Base-by-base conservation (phyloP, 37 sponge, comb jelly and placozoan species). In the Haliclona indistincta region DNA sequence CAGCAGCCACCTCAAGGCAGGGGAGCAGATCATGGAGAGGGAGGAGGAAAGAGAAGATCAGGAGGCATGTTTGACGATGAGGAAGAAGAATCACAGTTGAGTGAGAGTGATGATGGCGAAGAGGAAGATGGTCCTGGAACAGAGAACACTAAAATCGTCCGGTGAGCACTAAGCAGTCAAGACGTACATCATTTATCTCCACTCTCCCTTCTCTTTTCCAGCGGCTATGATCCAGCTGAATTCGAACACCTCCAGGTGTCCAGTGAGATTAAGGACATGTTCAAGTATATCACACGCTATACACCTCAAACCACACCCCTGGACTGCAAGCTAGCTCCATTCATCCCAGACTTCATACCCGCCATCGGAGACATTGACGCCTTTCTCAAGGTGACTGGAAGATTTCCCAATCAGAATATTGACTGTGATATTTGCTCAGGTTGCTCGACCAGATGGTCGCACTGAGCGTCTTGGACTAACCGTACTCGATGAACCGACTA, bases 281-380 rank as follows among this genome's bases (percentile, higher is more conserved):
- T 98, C 75, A 77, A 93, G 43, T 83, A 95, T 78, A 95, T 98
- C 76, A 75, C 85, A 3, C 63, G 93, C 15, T 91, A 87, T 79
- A 82, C 79, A 34, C 92, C 95, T 19, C 89, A 89, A 67, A 82
- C 69, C 53, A 78, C 92, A 40, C 88, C 89, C 3, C 76, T 95
- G 60, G 96, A 98, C 22, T 74, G 68, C 53, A 91, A 94, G 55
- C 83, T 98, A 51, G 89, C 79, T 37, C 99, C 99, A 23, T 98
- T 98, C 75, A 86, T 98, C 28, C 99, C 99, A 3, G 99, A 95
- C 25, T 98, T 84, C 73, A 92, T 98, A 39, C 99, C 99, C 30
- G 91, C 99, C 52, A 95, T 95, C 25, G 99, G 99, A 69, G 99
- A 98, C 72, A 98, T 98, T 54, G 99, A 98, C 76, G 99, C 96